Percentiles rank a stretch among this genome's conserved stretches.
phyloP scores from a whole-genome alignment of 2,113 vertebrate species.

The Hypanus sabinus region DNA sequence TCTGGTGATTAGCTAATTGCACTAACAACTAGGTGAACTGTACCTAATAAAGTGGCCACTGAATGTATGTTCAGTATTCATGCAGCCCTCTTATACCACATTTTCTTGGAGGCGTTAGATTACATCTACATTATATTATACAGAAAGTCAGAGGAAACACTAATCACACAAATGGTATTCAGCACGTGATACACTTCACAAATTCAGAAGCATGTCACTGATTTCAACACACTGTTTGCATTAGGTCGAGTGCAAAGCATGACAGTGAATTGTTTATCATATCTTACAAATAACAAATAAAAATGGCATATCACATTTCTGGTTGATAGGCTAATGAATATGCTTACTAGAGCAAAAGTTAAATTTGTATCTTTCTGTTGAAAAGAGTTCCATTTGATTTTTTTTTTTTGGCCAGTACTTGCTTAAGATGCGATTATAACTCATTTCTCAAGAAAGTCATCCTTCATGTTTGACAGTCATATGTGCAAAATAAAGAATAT shows the following conservation, averaged over 20 bases:
- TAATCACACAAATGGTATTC: constrained; percentile 1
- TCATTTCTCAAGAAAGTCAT: not conserved
- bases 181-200: not conserved
- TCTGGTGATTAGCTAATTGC: too few relatives aligned
- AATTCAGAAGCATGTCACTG: not conserved
- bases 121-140: not conserved
- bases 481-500: not conserved
- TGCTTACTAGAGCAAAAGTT: not conserved
- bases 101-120: not conserved
- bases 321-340: constrained; percentile 12
- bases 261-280: not conserved
- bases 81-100: not conserved
- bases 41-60: too few relatives aligned
- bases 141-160: not conserved
- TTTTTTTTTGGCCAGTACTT: not conserved
- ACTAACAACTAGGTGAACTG: not conserved
- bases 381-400: not conserved
- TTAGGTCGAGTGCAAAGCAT: not conserved
- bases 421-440: not conserved
- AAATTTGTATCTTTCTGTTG: not conserved
- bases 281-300: not conserved
- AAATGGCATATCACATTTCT: constrained; percentile 13
- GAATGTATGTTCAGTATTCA: not conserved
- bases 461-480: not conserved
- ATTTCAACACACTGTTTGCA: not conserved